A percentile compares a stretch with the other conserved stretches of the same genome.
Conservation (phyloP, 1,140 invertebrate genomes). For the Protaetia brevitarsis region DNA sequence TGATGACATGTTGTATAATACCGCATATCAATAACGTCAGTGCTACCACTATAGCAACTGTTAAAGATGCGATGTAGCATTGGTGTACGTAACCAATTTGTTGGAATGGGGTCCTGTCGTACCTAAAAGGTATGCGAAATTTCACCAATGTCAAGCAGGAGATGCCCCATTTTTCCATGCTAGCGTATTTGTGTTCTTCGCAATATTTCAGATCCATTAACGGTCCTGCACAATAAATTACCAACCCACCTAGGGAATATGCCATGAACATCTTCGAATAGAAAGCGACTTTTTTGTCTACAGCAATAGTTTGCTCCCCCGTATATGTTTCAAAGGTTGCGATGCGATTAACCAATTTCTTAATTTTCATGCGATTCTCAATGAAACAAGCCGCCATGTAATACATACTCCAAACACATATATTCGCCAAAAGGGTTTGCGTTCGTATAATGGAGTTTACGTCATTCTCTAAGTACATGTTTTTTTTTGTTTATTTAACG, state of each 20-base stretch:
- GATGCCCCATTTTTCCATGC: conserved; percentile 31
- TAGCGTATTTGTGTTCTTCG: conserved; percentile 7
- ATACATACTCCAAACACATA: conserved; percentile 35
- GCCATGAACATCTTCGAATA: conserved; percentile 36
- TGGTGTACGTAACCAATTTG: conserved; percentile 37
- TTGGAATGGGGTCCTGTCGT: conserved; percentile 33
- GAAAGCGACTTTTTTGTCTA: conserved; percentile 32
- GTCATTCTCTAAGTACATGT: conserved; percentile 22
- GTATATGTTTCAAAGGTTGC: conserved; percentile 31
- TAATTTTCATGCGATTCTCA: conserved; percentile 29
- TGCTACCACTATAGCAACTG: conserved; percentile 32
- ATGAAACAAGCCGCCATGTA: conserved; percentile 37
- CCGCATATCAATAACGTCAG: conserved; percentile 37
- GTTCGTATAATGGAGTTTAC: conserved; percentile 25
- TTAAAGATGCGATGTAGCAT: conserved; percentile 28
- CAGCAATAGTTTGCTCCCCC: conserved; percentile 20
- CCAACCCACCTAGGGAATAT: conserved; percentile 36
- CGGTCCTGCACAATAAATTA: conserved; percentile 35
- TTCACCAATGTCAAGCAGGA: conserved; percentile 36
- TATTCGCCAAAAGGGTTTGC: conserved; percentile 32
- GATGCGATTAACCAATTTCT: conserved; percentile 27
- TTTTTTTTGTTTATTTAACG: not conserved
- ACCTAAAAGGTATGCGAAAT: conserved; percentile 35
- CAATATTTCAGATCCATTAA: conserved; percentile 33
- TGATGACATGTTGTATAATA: conserved; percentile 35